phyloP scores from a whole-genome alignment of 2,797 vertebrate species.

The Cryptoprocta ferox region DNA sequence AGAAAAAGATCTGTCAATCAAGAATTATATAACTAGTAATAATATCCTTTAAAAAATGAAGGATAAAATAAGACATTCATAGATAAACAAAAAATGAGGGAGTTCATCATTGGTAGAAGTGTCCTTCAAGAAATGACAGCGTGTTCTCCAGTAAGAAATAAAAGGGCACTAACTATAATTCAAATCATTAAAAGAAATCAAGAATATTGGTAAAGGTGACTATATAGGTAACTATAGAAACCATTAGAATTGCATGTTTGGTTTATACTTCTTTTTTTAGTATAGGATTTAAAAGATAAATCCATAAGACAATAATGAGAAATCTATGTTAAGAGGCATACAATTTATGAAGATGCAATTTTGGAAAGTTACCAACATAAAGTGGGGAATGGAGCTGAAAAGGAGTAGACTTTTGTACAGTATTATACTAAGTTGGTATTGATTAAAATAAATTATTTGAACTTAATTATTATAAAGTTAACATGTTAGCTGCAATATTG shows the following conservation, averaged over 20 bases:
- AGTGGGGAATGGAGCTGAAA: not conserved
- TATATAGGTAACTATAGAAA: not conserved
- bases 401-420: not conserved
- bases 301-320: not conserved
- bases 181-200: not conserved
- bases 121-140: not conserved
- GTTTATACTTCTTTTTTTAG: not conserved
- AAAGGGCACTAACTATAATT: not conserved
- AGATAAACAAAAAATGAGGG: not conserved
- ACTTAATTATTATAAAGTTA: not conserved
- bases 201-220: not conserved
- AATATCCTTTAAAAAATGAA: not conserved
- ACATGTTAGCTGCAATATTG: not conserved
- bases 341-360: not conserved
- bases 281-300: not conserved
- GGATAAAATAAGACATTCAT: not conserved
- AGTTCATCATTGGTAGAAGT: not conserved
- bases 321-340: not conserved
- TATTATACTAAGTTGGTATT: not conserved
- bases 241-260: not conserved
- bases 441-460: not conserved
- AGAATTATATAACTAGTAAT: not conserved
- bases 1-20: not conserved
- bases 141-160: not conserved
- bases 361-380: not conserved